Base-by-base conservation (phyloP, 2,113 vertebrate species). In the Percina caprodes region DNA sequence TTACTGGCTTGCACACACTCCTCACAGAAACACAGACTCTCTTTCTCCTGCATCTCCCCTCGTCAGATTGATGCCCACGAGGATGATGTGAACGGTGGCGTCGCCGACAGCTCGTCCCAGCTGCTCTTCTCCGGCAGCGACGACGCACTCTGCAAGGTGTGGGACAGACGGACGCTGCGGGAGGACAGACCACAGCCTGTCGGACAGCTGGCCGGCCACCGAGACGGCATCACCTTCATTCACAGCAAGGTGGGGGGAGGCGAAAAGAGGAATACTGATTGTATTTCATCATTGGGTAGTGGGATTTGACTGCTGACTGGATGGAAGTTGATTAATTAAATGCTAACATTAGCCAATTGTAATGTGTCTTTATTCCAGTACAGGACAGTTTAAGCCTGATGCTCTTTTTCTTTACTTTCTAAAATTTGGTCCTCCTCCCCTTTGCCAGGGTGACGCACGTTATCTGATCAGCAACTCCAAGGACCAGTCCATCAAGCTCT, bases 401-500 rank as follows among this genome's bases (percentile, higher is more conserved):
- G 15, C 33, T 42, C n/a, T 10, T 42, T 1, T 67, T 70, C 3
- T 30, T 59, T 42, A 11, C 39, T 42, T 42, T 63, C 24, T 14
- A 4, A 60, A 18, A 56, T 45, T 2, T 26, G 12, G 21, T 69
- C 19, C 6, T 65, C 26, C 14, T 39, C 19, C 21, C 35, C 48
- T 62, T 13, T n/a, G 24, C 3, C 89, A 98, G 97, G 97, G 97
- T 0, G 97, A 98, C 19, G 97, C 96, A 0, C 95, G 97, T n/a
- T 98, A 97, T 82, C 92, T 98, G 80, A 97, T 98, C 87, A 97
- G 97, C 77, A 98, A 98, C 92, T 98, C 97, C 2, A 98, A 98
- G 92, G 97, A 98, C 89, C 97, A 98, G 95, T 97, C 96, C 67
- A 97, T 98, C 90, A 98, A 98, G 87, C 95, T 98, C 39, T 98